phyloP scores from a whole-genome alignment of 2,888 invertebrate genomes.

The Aethes cnicana region DNA sequence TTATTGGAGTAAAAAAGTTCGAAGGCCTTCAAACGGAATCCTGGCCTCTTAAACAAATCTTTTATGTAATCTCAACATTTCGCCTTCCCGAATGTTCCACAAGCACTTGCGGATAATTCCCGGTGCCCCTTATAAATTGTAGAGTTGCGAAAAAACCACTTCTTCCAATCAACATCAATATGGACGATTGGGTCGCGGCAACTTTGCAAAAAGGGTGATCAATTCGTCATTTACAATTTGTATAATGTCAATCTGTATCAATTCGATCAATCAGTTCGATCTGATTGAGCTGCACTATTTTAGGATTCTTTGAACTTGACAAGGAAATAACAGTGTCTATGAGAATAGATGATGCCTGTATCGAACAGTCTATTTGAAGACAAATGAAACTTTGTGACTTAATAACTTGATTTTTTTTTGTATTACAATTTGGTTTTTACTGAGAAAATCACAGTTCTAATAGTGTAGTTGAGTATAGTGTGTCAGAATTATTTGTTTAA shows the following conservation, averaged over 20 bases:
- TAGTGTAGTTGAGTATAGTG: no score
- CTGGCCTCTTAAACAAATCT: no score
- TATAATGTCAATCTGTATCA: conserved; percentile 77
- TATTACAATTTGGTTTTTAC: no score
- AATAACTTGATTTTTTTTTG: no score
- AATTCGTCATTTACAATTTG: conserved; percentile 79
- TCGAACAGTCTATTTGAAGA: no score
- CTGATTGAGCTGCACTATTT: conserved; percentile 19
- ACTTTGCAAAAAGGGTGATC: conserved; percentile 62
- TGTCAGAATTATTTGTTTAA: no score
- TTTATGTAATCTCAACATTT: neutral
- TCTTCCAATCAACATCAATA: conserved; percentile 59
- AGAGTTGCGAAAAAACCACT: conserved; percentile 42
- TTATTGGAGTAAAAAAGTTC: no score
- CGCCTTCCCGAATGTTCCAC: neutral
- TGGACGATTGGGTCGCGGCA: conserved; percentile 48
- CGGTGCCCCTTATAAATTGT: conserved; percentile 10
- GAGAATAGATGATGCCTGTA: no score
- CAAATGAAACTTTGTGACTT: no score
- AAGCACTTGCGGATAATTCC: conserved; percentile 1
- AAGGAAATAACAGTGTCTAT: neutral
- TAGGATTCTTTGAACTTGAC: conserved; percentile 5
- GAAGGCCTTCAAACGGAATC: no score
- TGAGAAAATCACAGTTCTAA: no score
- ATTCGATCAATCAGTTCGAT: conserved; percentile 38